These are phyloP conservation scores for Sminthopsis crassicaudata DNA, from an alignment of 2,113 vertebrate genomes.

Conservation along the genomic window DNA sequence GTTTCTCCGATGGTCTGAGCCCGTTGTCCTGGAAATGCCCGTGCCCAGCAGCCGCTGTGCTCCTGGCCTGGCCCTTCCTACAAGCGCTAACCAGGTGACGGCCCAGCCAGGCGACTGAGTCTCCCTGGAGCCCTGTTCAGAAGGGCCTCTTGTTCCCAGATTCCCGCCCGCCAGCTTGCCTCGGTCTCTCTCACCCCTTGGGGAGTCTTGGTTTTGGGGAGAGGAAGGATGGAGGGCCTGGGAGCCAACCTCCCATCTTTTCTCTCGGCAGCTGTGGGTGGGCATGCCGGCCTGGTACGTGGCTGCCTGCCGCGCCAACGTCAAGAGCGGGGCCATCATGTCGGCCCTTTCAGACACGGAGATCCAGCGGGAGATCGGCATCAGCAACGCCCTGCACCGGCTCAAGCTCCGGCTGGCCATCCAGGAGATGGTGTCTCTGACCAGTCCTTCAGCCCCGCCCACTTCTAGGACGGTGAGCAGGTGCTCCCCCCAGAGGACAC, in stretches of 20 bases:
- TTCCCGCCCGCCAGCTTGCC: background rate
- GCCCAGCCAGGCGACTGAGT: background rate
- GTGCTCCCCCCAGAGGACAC: too few species aligned
- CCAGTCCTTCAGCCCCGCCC: slow-evolving; percentile 95
- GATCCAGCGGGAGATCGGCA: slow-evolving; percentile 98
- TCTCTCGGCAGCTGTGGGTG: slow-evolving; percentile 93
- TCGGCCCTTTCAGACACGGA: slow-evolving; percentile 97
- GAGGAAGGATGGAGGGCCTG: background rate
- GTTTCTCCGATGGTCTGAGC: background rate
- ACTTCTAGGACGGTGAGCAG: slow-evolving; percentile 91
- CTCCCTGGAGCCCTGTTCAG: background rate
- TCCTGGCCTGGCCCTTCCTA: background rate
- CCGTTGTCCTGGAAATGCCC: background rate
- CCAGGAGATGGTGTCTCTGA: slow-evolving; percentile 98
- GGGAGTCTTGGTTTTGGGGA: background rate
- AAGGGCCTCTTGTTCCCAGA: background rate
- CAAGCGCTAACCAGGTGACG: background rate
- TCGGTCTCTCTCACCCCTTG: background rate
- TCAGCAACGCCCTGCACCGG: slow-evolving; percentile 96
- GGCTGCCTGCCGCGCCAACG: slow-evolving; percentile 96
- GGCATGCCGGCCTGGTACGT: slow-evolving; percentile 99
- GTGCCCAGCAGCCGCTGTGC: background rate
- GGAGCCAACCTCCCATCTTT: background rate
- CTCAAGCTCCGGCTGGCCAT: slow-evolving; percentile 97
- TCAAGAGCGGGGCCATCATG: slow-evolving; percentile 99